These are phyloP conservation scores for Vireo altiloquus DNA, from an alignment of 2,113 vertebrate genomes.

Conservation along the genomic window DNA sequence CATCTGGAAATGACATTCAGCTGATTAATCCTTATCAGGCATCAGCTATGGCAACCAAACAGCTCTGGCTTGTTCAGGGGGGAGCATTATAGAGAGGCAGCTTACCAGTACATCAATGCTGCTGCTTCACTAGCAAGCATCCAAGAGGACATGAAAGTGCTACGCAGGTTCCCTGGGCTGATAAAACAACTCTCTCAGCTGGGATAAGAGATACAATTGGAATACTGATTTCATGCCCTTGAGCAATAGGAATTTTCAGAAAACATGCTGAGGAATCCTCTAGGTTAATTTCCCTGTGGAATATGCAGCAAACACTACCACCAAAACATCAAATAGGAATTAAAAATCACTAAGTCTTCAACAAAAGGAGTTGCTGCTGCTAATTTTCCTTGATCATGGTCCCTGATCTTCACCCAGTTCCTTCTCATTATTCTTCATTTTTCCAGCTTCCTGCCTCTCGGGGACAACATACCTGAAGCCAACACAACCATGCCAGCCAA, in stretches of 20 bases:
- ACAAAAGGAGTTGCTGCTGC: neutral
- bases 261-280: neutral
- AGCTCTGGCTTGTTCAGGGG: neutral
- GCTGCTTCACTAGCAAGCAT: neutral
- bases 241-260: slow-evolving; percentile 37
- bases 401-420: neutral
- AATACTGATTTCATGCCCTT: slow-evolving; percentile 48
- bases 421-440: neutral
- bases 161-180: neutral
- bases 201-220: slow-evolving; percentile 16
- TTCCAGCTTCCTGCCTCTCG: neutral
- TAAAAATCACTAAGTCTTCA: neutral
- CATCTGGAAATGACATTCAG: slow-evolving; percentile 56
- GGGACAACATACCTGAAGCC: neutral
- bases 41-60: slow-evolving; percentile 12
- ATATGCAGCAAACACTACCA: neutral
- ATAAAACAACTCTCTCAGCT: slow-evolving; percentile 29
- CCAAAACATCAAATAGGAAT: neutral
- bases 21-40: slow-evolving; percentile 57
- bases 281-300: neutral
- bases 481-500: neutral
- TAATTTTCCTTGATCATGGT: neutral
- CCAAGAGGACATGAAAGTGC: neutral
- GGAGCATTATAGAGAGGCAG: neutral
- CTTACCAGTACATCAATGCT: neutral